Evolutionary conservation across 2,113 vertebrate genomes (phyloP), one percentile per base, ranked within the genome.

Genomic region (Gavialis gangeticus): DNA sequence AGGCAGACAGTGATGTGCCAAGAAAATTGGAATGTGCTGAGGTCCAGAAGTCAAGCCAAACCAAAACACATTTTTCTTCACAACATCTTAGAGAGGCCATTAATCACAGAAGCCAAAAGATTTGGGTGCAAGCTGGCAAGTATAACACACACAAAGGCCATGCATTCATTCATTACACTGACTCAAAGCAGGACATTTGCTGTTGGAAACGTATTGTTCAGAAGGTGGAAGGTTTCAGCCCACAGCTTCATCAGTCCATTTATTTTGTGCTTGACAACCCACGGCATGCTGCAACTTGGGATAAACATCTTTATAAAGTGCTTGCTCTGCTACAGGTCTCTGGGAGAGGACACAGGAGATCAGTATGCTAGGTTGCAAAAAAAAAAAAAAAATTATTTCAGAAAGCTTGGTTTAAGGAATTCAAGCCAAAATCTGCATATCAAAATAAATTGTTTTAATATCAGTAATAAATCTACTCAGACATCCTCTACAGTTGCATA

Each of bases 81-180:
- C 0, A 62, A 55, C 19, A 7, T 82, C 85, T 76, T 28, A 1
- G 34, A 24, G n/a, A 57, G 83, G 46, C 62, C 77, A 27, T 13
- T 37, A 46, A 46, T 46, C 46, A 22, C 15, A 55, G 3, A 0
- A 2, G 59, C 54, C 30, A 71, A 92, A 95, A 71, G 73, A 55
- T 64, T 94, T 95, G 62, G 69, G 73, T 62, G 64, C 30, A 57
- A 57, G 60, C 66, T 88, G 91, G 82, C 69, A 93, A 95, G 83
- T 71, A 89, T 85, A 89, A n/a, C 30, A 67, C 73, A 24, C 17
- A 11, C 64, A 62, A 28, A 92, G 79, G 24, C 71, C 66, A 69
- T n/a, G 46, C 30, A n/a, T 63, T 27, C 25, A 80, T 73, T 76
- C 82, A 82, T 56, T 82, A 77, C 73, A 86, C n/a, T 76, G 57